Base-by-base conservation (phyloP, 1,140 invertebrate genomes). In the Phenacoccus solenopsis region DNA sequence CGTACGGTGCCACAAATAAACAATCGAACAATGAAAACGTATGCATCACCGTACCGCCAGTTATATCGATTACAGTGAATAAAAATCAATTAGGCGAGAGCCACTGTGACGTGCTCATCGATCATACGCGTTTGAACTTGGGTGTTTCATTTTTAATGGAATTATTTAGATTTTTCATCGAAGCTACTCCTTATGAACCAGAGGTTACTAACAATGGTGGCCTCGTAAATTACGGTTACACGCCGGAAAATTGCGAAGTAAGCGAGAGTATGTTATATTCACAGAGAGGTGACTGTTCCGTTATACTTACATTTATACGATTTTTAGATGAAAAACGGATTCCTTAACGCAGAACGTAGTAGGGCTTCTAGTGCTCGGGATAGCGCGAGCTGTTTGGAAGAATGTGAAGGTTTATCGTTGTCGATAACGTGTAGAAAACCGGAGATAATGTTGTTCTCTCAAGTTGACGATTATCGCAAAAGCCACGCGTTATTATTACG, bases 351-450 rank as follows among this genome's bases (percentile, higher is more conserved):
- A n/a, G 16, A 49, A 3, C 38, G 38, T 49, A 10, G 38, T 49
- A 4, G 38, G 20, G 16, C 38, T 49, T 49, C 38, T 3, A 49
- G 20, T 16, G 38, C 13, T n/a, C 38, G 12, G 4, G 38, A n/a
- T 9, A n/a, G 20, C 38, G 38, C 13, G 3, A 49, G 12, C 5
- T 10, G 38, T 49, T n/a, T n/a, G n/a, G n/a, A n/a, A n/a, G n/a
- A n/a, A n/a, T n/a, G n/a, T n/a, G n/a, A n/a, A 76, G 86, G 86
- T 57, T 76, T 88, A 59, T 85, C 87, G 1, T 77, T 90, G 72
- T 88, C 88, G 0, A 77, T 89, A 13, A 83, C 87, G 74, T 82
- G 90, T 71, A 84, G 89, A 56, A 86, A 89, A 73, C 90, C 90
- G 13, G 90, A 93, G 77, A 81, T 94, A 27, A 86, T 92, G 76